A percentile compares a stretch with the other conserved stretches of the same genome.
phyloP scores from a whole-genome alignment of 1,140 invertebrate species.

The Scaptomyza graminum region DNA sequence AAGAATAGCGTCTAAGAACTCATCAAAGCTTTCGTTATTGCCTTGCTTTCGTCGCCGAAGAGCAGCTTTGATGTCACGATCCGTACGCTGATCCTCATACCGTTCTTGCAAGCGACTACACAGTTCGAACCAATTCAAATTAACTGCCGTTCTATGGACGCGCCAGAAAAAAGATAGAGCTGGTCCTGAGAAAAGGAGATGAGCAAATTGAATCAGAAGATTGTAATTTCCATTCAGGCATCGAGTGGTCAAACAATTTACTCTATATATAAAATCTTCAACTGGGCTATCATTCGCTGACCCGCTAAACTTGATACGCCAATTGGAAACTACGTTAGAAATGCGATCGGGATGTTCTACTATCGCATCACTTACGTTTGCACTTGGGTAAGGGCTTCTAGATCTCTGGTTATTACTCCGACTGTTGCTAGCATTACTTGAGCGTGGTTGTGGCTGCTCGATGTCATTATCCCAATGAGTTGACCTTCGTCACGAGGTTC shows the following conservation, averaged over 20 bases:
- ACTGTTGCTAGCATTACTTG: not conserved
- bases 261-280: not conserved
- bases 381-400: not conserved
- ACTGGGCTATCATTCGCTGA: not conserved
- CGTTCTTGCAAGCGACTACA: no score
- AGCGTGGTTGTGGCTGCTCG: not conserved
- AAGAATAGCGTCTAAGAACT: not conserved
- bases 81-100: not conserved
- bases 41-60: not conserved
- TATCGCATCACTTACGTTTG: not conserved
- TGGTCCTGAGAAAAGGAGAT: conserved; percentile 2
- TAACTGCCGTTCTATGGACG: no score
- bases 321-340: not conserved
- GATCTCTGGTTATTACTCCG: not conserved
- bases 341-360: not conserved
- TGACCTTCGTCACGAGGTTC: no score
- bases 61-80: not conserved
- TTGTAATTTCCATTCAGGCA: conserved; percentile 6
- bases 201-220: not conserved
- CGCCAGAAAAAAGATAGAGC: conserved; percentile 12
- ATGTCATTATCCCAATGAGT: not conserved
- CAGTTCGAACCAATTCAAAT: no score
- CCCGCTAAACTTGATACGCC: not conserved
- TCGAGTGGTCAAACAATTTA: not conserved
- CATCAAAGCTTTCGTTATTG: not conserved